phyloP scores from a whole-genome alignment of 2,797 vertebrate species.

The Perodicticus potto region DNA sequence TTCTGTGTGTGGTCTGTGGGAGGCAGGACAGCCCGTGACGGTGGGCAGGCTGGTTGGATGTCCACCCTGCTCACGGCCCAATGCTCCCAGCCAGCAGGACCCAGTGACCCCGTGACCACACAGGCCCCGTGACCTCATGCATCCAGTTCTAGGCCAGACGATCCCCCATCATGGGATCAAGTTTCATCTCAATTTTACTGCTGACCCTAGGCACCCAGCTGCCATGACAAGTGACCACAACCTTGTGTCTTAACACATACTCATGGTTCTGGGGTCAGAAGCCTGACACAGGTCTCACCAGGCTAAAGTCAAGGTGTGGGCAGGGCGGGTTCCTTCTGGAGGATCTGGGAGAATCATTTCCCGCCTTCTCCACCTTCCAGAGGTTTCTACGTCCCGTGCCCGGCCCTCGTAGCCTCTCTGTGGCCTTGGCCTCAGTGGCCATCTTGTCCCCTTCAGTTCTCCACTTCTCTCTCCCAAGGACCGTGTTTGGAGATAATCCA shows the following conservation, averaged over 20 bases:
- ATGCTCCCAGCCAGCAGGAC: background rate
- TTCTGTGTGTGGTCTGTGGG: background rate
- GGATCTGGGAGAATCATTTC: background rate
- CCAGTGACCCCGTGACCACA: background rate
- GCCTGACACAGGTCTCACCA: background rate
- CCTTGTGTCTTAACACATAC: background rate
- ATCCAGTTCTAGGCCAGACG: no score
- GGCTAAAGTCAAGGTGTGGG: background rate
- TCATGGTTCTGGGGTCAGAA: background rate
- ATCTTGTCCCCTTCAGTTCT: no score
- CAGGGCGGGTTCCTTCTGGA: background rate
- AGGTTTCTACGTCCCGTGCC: background rate
- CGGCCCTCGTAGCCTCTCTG: background rate
- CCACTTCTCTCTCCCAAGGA: background rate
- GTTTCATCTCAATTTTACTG: background rate
- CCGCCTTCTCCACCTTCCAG: background rate
- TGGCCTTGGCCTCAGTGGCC: background rate
- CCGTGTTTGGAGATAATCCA: background rate
- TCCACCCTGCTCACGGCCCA: background rate
- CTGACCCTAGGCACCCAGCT: background rate
- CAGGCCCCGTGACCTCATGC: no score
- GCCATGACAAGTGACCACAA: background rate
- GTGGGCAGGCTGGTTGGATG: background rate
- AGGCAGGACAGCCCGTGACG: background rate
- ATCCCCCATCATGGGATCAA: no score